Base-by-base conservation (phyloP, 1,140 invertebrate species). In the Homalodisca vitripennis region DNA sequence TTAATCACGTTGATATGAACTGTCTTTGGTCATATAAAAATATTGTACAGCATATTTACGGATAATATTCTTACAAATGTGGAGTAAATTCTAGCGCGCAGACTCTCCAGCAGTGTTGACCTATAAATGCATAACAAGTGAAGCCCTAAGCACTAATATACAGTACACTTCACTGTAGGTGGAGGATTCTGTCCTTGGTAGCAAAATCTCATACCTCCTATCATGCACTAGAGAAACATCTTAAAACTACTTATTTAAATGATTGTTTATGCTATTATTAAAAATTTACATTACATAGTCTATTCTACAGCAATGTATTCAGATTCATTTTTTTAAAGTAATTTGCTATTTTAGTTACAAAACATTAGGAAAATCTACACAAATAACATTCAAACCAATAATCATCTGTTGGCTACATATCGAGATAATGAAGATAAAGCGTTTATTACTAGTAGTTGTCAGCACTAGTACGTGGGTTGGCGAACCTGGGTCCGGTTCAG, bases 1-100 rank as follows among this genome's bases (percentile, higher is more conserved):
- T n/a, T n/a, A n/a, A n/a, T n/a, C 17, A 41, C 17, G n/a, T 6
- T 60, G 55, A 60, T 60, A 60, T 60, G 55, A 60, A n/a, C 22
- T 22, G 10, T 27, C 24, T 60, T 60, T 60, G 55, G 55, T 60
- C 55, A 60, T 60, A 60, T 60, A 60, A 60, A 60, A 60, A 60
- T 60, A 60, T 60, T 60, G 6, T 60, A 41, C 34, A 60, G 55
- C 55, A 60, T 29, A 30, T 60, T 60, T 60, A 13, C 22, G 24
- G 24, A 27, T 60, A 60, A 27, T 26, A 60, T n/a, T n/a, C n/a
- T n/a, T n/a, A n/a, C n/a, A n/a, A n/a, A n/a, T n/a, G n/a, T n/a
- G n/a, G n/a, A n/a, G n/a, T n/a, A n/a, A n/a, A n/a, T n/a, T n/a
- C n/a, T n/a, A n/a, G n/a, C n/a, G n/a, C n/a, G n/a, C n/a, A n/a